phyloP scores from a whole-genome alignment of 1,140 invertebrate species.

The Lysiphlebus fabarum region DNA sequence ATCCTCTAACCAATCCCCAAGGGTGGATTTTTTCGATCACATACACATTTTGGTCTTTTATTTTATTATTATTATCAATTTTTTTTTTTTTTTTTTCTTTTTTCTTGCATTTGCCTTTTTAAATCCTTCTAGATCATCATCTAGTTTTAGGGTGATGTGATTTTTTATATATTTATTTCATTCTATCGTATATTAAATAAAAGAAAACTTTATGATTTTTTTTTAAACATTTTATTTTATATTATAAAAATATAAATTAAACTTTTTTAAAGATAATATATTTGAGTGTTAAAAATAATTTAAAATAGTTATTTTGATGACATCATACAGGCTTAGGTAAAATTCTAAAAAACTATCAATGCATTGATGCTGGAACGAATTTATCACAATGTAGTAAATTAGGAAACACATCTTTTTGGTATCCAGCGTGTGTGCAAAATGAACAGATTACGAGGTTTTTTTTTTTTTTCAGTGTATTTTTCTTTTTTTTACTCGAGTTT shows the following conservation, averaged over 20 bases:
- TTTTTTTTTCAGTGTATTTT: constrained; percentile 11
- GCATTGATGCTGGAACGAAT: constrained; percentile 49
- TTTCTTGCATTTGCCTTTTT: constrained; percentile 15
- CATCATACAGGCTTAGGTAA: background rate
- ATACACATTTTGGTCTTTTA: background rate
- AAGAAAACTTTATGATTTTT: background rate
- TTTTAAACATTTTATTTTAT: no score
- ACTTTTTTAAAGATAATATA: background rate
- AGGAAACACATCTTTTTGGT: constrained; percentile 28
- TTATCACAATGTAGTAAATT: no score
- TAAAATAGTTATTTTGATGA: constrained; percentile 13
- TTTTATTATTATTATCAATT: background rate
- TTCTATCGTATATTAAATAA: background rate
- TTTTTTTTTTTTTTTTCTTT: constrained; percentile 17
- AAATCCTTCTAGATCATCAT: constrained; percentile 11
- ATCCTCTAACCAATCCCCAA: constrained; percentile 23
- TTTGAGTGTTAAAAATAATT: background rate
- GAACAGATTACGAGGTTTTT: constrained; percentile 36
- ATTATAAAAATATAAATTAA: no score
- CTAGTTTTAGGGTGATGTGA: constrained; percentile 15
- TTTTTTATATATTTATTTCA: constrained; percentile 2
- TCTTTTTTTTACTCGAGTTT: constrained; percentile 14
- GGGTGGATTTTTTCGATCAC: constrained; percentile 18
- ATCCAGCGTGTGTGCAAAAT: constrained; percentile 29
- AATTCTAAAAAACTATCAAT: constrained; percentile 39